phyloP scores from a whole-genome alignment of 2,888 invertebrate species.

The Nomada lathburiana region DNA sequence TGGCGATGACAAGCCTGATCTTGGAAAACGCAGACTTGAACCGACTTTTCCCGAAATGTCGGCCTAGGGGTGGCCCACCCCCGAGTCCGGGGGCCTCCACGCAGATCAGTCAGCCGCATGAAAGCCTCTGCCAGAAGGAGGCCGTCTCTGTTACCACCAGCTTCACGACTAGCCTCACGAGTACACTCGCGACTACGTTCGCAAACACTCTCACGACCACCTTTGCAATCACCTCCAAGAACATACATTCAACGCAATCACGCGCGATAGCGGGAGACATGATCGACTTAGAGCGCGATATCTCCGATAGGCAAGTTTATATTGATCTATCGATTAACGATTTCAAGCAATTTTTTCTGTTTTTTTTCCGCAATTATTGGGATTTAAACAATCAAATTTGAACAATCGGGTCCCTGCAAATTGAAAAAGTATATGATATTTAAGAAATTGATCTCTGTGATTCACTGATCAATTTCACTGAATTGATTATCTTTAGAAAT shows the following conservation, averaged over 20 bases:
- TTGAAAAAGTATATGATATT: not conserved
- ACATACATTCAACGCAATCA: conserved; percentile 63
- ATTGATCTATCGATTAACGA: conserved; percentile 24
- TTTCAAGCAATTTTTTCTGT: not conserved
- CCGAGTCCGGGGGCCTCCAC: conserved; percentile 79
- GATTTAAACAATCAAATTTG: not conserved
- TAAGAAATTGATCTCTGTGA: not conserved
- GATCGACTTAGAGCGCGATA: conserved; percentile 83
- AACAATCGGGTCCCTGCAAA: not conserved
- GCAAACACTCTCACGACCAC: conserved; percentile 65
- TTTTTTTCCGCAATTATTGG: not conserved
- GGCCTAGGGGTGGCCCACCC: conserved; percentile 83
- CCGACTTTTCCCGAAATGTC: conserved; percentile 84
- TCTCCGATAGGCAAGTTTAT: conserved; percentile 81
- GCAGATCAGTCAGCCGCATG: conserved; percentile 81
- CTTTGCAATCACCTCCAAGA: conserved; percentile 71
- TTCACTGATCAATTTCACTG: no score
- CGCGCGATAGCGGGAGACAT: conserved; percentile 77
- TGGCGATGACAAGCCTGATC: conserved; percentile 84
- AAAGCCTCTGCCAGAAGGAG: conserved; percentile 76
- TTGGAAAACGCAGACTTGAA: conserved; percentile 84
- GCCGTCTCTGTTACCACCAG: conserved; percentile 71
- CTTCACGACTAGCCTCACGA: conserved; percentile 60
- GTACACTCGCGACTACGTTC: conserved; percentile 69
- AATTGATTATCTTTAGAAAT: no score